Base-by-base conservation (phyloP, 1,140 invertebrate genomes). In the Heliconius hermathena region DNA sequence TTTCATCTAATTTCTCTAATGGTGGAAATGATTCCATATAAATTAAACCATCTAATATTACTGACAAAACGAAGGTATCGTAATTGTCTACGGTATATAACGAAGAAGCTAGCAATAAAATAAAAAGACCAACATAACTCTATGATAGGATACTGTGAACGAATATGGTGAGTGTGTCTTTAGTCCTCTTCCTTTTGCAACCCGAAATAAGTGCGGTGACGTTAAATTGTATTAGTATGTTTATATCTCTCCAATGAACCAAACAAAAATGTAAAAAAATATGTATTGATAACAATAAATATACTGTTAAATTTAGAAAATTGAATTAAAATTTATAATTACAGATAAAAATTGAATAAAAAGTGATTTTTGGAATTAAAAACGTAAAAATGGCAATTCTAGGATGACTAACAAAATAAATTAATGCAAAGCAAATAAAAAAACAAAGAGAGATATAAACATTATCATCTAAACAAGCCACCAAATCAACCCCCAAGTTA, bases 1-100 rank as follows among this genome's bases (percentile, higher is more conserved):
- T 29, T 71, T 36, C 13, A 8, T 38, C n/a, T n/a, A n/a, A n/a
- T n/a, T n/a, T n/a, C n/a, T n/a, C 1, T 71, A 74, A 81, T 83
- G 82, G 84, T 84, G 74, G 82, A 88, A 86, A 85, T 85, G 83
- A 80, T 82, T 84, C 86, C 83, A 71, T 71, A 71, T 75, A 78
- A 73, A 75, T 71, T 76, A 76, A 57, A 49, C 54, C 8, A 38
- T 77, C 60, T 80, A 82, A 82, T 78, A 76, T 78, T 80, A 82
- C 54, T 57, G 71, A 80, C 73, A 80, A 73, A 77, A 74, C 22
- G 77, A 80, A 78, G 74, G 54, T 75, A 76, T 72, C 80, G 66
- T 54, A 78, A 78, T 29, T 36, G 33, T 71, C 81, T 83, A 82
- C 80, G 57, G 11, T 78, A 66, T 78, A 77, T 78, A 78, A 71